Evolutionary conservation across 2,797 vertebrate species (phyloP), one percentile per base, ranked within the genome.

Genomic region (Notamacropus eugenii): DNA sequence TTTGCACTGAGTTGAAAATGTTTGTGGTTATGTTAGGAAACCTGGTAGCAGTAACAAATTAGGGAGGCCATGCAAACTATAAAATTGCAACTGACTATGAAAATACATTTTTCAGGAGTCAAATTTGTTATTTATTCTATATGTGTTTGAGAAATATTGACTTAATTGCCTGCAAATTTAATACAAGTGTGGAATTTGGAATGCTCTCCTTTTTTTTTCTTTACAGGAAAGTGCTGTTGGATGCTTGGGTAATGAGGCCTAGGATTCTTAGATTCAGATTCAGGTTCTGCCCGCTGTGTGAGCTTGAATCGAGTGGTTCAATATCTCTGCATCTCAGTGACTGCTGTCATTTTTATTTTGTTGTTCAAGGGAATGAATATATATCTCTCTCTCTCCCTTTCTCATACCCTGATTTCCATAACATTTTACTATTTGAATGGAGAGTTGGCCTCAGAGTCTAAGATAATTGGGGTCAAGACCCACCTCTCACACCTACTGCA

Each of bases 11-110:
- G 93, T 95, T 67, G 92, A 94, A 96, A 96, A 96, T 67, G 91
- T 96, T 90, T 96, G 97, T 91, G 94, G 93, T 95, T 82, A 52
- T 57, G 62, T 96, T 98, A 92, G 94, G 95, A 97, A 94, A 62
- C 19, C 57, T 24, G 59, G n/a, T 52, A 56, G 22, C 58, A 74
- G 96, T 94, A 95, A 82, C 31, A 92, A 92, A 97, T 58, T 34
- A 56, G 95, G 93, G 54, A 74, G 57, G 55, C 90, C 16, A 24
- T 16, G 24, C 91, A 90, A 57, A 34, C 59, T 92, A 28, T 91
- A 90, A 92, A 90, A 4, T 27, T 14, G n/a, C 31, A 93, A 40
- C 82, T 24, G 19, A 55, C 55, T 93, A 96, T 92, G 46, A 54
- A 94, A 95, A 95, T 62, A 14, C 58, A 54, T 94, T 82, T 58